phyloP scores from a whole-genome alignment of 1,140 invertebrate species.

The Eurosta solidaginis region DNA sequence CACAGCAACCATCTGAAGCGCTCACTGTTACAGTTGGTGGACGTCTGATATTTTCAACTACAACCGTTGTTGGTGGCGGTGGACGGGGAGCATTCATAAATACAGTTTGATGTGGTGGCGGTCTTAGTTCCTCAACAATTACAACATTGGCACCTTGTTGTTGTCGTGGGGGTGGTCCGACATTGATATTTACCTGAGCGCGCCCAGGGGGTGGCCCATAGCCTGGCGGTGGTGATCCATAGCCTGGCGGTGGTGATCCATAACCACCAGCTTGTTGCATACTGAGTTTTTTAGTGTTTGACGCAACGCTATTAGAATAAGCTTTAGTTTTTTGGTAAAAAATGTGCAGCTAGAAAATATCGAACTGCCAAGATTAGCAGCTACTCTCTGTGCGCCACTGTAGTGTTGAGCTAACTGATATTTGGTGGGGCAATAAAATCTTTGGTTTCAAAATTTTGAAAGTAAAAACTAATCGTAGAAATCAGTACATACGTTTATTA shows the following conservation, averaged over 20 bases:
- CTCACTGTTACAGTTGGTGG: slow-evolving; percentile 25
- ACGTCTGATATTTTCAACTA: slow-evolving; percentile 30
- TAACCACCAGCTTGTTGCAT: slow-evolving; percentile 9
- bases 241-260: slow-evolving; percentile 6
- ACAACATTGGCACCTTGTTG: slow-evolving; percentile 33
- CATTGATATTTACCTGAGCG: slow-evolving; percentile 44
- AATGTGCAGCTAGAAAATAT: not conserved
- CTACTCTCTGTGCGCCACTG: not conserved
- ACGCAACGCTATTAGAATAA: no score
- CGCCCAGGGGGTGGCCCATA: slow-evolving; percentile 37
- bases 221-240: slow-evolving; percentile 36
- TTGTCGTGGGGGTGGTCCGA: slow-evolving; percentile 37
- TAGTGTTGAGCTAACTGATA: not conserved
- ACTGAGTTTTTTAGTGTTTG: not conserved
- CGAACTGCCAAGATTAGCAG: not conserved
- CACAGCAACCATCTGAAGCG: not conserved
- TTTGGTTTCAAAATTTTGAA: no score
- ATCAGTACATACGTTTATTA: no score
- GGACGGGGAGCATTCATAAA: slow-evolving; percentile 38
- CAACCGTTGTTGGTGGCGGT: slow-evolving; percentile 32
- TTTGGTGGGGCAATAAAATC: not conserved
- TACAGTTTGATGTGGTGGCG: slow-evolving; percentile 40
- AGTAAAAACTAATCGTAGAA: no score
- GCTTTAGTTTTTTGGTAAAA: not conserved
- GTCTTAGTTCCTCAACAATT: slow-evolving; percentile 29